Conservation (phyloP, 2,888 invertebrate genomes). For the Chymomyza caudatula region DNA sequence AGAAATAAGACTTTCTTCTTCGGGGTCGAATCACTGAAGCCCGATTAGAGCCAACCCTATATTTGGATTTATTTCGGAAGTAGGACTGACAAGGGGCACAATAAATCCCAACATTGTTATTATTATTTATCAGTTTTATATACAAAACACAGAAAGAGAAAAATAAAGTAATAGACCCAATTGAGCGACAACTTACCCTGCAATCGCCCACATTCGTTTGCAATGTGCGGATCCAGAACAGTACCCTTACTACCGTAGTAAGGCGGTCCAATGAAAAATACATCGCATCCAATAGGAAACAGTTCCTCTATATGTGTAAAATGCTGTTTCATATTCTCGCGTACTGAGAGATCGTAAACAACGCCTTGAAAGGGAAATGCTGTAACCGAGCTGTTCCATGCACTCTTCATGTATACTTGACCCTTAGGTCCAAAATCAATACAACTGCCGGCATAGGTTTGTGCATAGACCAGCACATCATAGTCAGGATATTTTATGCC, state of each 20-base stretch:
- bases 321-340: slow-evolving; percentile 74
- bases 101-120: neutral
- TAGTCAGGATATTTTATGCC: slow-evolving; percentile 88
- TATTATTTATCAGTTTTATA: too few species aligned
- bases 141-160: too few species aligned
- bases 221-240: slow-evolving; percentile 79
- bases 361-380: slow-evolving; percentile 81
- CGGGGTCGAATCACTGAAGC: too few species aligned
- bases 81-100: too few species aligned
- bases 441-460: slow-evolving; percentile 84
- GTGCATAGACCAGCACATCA: slow-evolving; percentile 84
- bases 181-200: slow-evolving; percentile 62
- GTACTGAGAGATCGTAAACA: slow-evolving; percentile 59
- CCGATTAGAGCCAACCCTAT: too few species aligned
- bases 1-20: too few species aligned
- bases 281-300: slow-evolving; percentile 83
- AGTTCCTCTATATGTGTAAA: slow-evolving; percentile 79
- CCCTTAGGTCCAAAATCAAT: slow-evolving; percentile 82
- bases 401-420: slow-evolving; percentile 83
- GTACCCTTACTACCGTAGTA: slow-evolving; percentile 90
- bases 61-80: too few species aligned
- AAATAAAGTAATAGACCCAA: too few species aligned
- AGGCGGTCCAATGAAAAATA: slow-evolving; percentile 88
- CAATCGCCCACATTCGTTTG: slow-evolving; percentile 73
- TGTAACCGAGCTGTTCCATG: slow-evolving; percentile 83